A percentile compares a stretch with the other conserved stretches of the same genome.
These are phyloP conservation scores for Ahaetulla prasina DNA, from an alignment of 2,113 vertebrate genomes.

Conservation along the genomic window DNA sequence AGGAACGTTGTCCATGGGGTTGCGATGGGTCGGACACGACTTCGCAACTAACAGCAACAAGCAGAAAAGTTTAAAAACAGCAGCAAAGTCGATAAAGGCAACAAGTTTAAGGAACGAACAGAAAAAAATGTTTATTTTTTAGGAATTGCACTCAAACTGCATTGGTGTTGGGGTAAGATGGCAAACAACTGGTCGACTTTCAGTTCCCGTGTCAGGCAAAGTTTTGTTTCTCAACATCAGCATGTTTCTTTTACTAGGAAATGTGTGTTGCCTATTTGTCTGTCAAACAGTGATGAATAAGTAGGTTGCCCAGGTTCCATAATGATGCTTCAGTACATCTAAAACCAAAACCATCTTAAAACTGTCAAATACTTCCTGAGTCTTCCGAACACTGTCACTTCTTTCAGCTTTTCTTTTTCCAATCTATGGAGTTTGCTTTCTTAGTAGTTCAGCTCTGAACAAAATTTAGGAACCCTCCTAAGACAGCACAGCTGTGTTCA, in stretches of 20 bases:
- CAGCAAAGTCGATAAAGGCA: not conserved
- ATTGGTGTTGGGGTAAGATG: not conserved
- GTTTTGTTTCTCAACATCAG: not conserved
- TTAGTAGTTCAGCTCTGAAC: not conserved
- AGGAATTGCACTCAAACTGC: not conserved
- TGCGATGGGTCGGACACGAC: no score
- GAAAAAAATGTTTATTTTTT: not conserved
- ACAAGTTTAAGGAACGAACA: no score
- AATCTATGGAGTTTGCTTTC: not conserved
- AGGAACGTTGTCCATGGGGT: no score
- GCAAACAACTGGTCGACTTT: not conserved
- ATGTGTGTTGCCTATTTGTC: not conserved
- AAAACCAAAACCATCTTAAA: not conserved
- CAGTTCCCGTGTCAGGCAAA: not conserved
- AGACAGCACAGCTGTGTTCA: not conserved
- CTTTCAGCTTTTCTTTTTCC: not conserved
- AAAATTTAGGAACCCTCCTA: not conserved
- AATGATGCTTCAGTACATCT: not conserved
- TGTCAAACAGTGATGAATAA: not conserved
- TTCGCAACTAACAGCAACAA: no score
- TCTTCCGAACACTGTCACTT: not conserved
- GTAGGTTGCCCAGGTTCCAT: not conserved
- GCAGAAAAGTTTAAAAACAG: not conserved
- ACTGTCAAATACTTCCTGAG: not conserved
- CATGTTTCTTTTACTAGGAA: not conserved